phyloP scores from a whole-genome alignment of 2,113 vertebrate species.

The Phylloscopus trochilus region DNA sequence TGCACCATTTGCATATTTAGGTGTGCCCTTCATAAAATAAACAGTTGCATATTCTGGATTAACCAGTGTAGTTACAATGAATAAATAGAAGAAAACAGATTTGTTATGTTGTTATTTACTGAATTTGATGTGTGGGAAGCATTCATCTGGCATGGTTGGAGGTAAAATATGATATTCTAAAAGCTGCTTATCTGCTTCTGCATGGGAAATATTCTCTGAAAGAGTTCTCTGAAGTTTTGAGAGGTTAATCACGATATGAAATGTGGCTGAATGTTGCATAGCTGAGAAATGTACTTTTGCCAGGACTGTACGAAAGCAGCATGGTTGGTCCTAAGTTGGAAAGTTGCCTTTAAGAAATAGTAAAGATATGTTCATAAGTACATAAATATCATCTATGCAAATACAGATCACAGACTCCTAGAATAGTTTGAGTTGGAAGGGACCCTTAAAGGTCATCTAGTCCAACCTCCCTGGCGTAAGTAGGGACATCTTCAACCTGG shows the following conservation, averaged over 20 bases:
- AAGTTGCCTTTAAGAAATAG: background rate
- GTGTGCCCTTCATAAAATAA: background rate
- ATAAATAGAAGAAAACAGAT: background rate
- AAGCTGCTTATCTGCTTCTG: background rate
- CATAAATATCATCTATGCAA: background rate
- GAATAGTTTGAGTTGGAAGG: background rate
- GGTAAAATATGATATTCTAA: background rate
- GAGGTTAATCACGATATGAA: background rate
- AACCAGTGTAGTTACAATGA: background rate
- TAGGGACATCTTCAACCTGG: background rate
- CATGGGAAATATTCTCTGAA: background rate
- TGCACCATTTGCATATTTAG: background rate
- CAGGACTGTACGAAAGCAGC: background rate
- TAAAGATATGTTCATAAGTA: background rate
- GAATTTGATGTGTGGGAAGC: background rate
- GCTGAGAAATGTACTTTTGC: background rate
- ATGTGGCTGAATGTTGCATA: background rate
- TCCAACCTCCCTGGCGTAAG: background rate
- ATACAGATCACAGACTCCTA: background rate
- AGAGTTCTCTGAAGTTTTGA: background rate
- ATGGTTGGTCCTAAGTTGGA: background rate
- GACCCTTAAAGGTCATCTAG: background rate
- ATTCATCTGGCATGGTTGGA: background rate
- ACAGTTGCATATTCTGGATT: background rate
- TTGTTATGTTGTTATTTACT: background rate